Evolutionary conservation across 2,797 vertebrate species (phyloP), one percentile per base, ranked within the genome.

Genomic region (Prunella strophiata): DNA sequence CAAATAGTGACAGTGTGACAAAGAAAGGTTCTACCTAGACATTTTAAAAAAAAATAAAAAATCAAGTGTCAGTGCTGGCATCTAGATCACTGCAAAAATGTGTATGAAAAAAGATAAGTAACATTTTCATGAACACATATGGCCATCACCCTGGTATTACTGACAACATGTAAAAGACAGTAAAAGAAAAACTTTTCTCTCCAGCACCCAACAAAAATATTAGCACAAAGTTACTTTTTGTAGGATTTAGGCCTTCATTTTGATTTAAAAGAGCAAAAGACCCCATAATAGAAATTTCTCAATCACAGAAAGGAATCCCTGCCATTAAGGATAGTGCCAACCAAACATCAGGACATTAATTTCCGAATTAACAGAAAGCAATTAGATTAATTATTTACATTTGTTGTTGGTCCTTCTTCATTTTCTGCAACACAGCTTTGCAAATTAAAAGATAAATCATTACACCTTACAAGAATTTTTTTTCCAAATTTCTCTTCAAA

Each of bases 401-500:
- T 99, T 71, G 99, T 99, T 3, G 98, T 99, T 21, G 99, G 99
- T 52, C 99, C 99, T 52, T 99, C 99, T 89, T 99, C 99, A n/a
- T 98, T 99, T 94, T 99, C 99, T 4, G 98, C 98, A n/a, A 99
- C 97, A 2, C 99, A 99, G 97, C 99, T 98, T 97, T 99, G 99
- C 86, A 99, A 98, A 97, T 99, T 99, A 97, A 99, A 99, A 38
- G 98, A 98, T 83, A 99, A 98, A 96, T 99, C 98, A 11, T 99
- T 98, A 88, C 99, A 99, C 96, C 98, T 99, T 94, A 99, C 99
- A 73, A 99, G 97, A 96, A 99, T 97, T 89, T 98, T 98, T 97
- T 99, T 99, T 23, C 99, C 99, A 84, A 99, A 99, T 95, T 99
- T 99, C 96, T 99, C 99, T 92, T 99, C 99, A 96, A 99, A 99